phyloP scores from a whole-genome alignment of 2,113 vertebrate species.

The Ctenodactylus gundi region DNA sequence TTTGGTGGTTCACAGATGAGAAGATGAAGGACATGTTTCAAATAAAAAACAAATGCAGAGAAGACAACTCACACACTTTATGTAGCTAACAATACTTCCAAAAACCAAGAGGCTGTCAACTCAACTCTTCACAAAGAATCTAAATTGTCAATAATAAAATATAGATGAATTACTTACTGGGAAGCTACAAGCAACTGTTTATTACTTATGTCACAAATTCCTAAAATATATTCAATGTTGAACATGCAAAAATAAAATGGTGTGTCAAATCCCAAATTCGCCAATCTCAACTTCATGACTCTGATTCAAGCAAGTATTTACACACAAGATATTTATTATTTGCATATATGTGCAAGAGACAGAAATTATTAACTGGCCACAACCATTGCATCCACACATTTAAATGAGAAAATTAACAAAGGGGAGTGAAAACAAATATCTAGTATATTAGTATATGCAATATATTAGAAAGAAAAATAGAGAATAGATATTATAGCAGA shows the following conservation, averaged over 20 bases:
- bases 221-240: background rate
- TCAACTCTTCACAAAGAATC: background rate
- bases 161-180: background rate
- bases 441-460: background rate
- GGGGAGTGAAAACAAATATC: background rate
- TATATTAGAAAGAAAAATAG: background rate
- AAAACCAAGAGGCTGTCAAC: constrained; percentile 16
- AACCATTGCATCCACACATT: background rate
- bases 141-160: background rate
- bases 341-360: background rate
- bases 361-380: background rate
- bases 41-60: constrained; percentile 55
- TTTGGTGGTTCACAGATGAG: constrained; percentile 61
- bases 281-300: background rate
- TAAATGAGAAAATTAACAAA: background rate
- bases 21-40: constrained; percentile 64
- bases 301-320: background rate
- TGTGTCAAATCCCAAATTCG: background rate
- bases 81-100: background rate
- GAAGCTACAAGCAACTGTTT: background rate
- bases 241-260: background rate
- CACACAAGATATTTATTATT: background rate
- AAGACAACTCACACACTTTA: background rate
- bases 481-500: background rate
- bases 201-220: background rate